Percentiles rank a stretch among this genome's conserved stretches.
Evolutionary conservation across 2,113 vertebrate genomes (phyloP).

Genomic region (Dolichallabes microphthalmus): DNA sequence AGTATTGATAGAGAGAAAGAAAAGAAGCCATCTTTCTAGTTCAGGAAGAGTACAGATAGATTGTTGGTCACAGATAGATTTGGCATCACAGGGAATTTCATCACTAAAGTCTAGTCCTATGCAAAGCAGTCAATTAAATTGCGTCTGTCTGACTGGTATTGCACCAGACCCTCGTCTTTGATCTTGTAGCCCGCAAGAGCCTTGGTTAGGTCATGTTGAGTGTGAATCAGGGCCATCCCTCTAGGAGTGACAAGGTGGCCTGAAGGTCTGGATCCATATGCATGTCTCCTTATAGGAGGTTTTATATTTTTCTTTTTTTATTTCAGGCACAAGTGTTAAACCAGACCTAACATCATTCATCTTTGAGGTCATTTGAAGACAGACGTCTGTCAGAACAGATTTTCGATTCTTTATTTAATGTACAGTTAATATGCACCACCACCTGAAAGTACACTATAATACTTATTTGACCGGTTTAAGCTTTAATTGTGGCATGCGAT

Average conservation of each 20-base stretch:
- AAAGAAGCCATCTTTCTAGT: neutral
- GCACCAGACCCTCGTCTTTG: neutral
- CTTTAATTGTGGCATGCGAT: no score
- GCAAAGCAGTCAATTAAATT: neutral
- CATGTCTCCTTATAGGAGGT: no score
- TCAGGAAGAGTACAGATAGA: neutral
- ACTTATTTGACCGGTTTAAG: no score
- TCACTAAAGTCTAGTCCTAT: neutral
- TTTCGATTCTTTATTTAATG: no score
- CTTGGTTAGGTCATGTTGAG: neutral
- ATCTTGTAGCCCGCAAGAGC: neutral
- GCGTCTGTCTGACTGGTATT: neutral
- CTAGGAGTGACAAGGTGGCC: neutral
- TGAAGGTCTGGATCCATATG: no score
- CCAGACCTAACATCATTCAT: no score
- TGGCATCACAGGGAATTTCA: constrained; percentile 13
- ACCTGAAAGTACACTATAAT: no score
- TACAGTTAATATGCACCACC: no score
- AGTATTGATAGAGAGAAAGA: constrained; percentile 4
- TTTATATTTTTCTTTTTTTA: no score
- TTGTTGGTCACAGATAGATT: neutral
- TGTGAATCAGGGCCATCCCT: neutral
- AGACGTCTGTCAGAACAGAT: no score
- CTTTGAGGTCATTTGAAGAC: no score
- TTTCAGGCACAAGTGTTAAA: no score